A percentile compares a stretch with the other conserved stretches of the same genome.
These are phyloP conservation scores for Festucalex cinctus DNA, from an alignment of 2,113 vertebrate species.

Conservation along the genomic window DNA sequence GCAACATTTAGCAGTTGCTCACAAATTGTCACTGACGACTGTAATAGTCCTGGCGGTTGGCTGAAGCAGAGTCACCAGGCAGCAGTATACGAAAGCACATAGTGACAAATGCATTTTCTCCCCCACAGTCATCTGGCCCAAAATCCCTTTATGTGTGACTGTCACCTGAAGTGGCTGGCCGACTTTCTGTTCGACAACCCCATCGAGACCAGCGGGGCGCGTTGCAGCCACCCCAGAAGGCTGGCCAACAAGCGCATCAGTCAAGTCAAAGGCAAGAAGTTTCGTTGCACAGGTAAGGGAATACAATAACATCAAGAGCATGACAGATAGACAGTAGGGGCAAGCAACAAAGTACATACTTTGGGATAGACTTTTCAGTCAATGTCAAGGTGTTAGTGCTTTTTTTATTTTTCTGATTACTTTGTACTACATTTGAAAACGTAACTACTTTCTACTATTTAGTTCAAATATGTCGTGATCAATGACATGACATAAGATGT, in stretches of 20 bases:
- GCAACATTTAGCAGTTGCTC: background rate
- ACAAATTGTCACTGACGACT: background rate
- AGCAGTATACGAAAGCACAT: background rate
- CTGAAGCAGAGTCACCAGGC: background rate
- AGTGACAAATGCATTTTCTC: conserved; percentile 5
- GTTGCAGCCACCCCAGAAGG: conserved; percentile 93
- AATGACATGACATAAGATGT: no score
- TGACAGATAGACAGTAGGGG: conserved; percentile 49
- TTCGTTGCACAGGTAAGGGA: conserved; percentile 95
- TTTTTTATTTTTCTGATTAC: no score
- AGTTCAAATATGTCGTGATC: no score
- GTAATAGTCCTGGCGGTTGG: background rate
- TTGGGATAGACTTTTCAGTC: background rate
- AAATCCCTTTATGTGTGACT: conserved; percentile 99
- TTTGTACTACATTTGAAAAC: no score
- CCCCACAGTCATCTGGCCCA: conserved; percentile 90
- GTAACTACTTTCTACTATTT: no score
- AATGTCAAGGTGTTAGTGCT: no score
- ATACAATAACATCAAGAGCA: background rate
- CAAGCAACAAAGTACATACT: background rate
- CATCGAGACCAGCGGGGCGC: conserved; percentile 96
- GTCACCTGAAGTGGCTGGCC: conserved; percentile 98
- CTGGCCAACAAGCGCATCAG: conserved; percentile 98
- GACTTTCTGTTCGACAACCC: conserved; percentile 98
- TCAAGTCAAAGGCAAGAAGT: conserved; percentile 99